Conservation (phyloP, 2,113 vertebrate genomes). For the Oryzias woworae region DNA sequence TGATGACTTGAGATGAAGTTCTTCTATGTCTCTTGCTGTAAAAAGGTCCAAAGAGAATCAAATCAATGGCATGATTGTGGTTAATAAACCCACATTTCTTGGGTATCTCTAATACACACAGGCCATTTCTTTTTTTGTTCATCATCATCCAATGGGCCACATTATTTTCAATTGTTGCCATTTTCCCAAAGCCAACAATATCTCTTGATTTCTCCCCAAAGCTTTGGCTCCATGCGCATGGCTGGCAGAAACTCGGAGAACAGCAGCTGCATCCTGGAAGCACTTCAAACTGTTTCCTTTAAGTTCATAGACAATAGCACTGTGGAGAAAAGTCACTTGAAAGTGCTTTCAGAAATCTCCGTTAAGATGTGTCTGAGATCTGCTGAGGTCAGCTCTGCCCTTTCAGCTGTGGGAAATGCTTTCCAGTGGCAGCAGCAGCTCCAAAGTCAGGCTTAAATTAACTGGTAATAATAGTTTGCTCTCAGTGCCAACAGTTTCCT, state of each 20-base stretch:
- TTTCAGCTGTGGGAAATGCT: constrained; percentile 20
- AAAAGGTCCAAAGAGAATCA: too few species aligned
- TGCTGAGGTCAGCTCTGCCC: constrained; percentile 48
- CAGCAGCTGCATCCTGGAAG: constrained; percentile 8
- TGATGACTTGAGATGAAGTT: too few species aligned
- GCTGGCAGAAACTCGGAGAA: neutral
- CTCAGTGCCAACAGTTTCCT: too few species aligned
- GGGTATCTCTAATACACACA: too few species aligned
- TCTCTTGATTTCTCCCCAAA: neutral
- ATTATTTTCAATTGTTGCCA: neutral
- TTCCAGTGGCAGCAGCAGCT: constrained; percentile 8
- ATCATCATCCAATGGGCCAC: neutral
- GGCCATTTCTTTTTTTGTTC: too few species aligned
- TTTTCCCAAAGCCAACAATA: neutral
- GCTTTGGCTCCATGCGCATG: constrained; percentile 1
- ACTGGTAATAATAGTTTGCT: constrained; percentile 33
- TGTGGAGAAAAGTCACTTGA: constrained; percentile 22
- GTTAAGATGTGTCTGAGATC: constrained; percentile 17
- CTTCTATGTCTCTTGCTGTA: too few species aligned
- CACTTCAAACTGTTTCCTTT: constrained; percentile 26
- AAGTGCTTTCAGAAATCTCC: constrained; percentile 17
- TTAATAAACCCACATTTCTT: too few species aligned
- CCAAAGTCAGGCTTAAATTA: constrained; percentile 49
- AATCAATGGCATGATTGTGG: too few species aligned
- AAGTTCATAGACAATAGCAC: constrained; percentile 28